Percentiles rank a stretch among this genome's conserved stretches.
Conservation (phyloP, 1,140 invertebrate species). For the Tenebrio molitor region DNA sequence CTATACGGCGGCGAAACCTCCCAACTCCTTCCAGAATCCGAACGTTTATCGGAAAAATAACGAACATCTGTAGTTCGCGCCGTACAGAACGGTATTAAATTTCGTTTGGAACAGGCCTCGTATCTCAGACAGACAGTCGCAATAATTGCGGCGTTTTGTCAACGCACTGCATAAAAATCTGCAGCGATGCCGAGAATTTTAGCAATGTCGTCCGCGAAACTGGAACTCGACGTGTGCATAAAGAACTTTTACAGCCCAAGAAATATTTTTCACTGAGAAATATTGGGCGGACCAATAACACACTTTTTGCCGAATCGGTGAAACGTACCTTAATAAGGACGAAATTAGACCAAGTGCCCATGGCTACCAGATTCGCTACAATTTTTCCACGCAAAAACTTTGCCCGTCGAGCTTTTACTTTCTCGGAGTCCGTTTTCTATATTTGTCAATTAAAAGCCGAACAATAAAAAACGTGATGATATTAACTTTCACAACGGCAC, state of each 20-base stretch:
- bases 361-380: not conserved
- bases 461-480: conserved; percentile 11
- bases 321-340: not conserved
- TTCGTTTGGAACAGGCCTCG: not conserved
- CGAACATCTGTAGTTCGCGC: not conserved
- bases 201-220: not conserved
- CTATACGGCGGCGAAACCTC: not conserved
- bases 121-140: not conserved
- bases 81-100: not conserved
- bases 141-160: conserved; percentile 2
- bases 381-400: not conserved
- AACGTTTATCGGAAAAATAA: not conserved
- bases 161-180: not conserved
- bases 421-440: not conserved
- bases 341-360: not conserved
- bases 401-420: not conserved
- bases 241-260: not conserved
- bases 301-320: not conserved
- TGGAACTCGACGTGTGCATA: not conserved
- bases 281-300: not conserved
- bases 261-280: not conserved
- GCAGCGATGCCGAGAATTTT: not conserved
- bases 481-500: not conserved
- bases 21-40: not conserved
- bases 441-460: not conserved